phyloP scores from a whole-genome alignment of 2,113 vertebrate genomes.

The Eublepharis macularius region DNA sequence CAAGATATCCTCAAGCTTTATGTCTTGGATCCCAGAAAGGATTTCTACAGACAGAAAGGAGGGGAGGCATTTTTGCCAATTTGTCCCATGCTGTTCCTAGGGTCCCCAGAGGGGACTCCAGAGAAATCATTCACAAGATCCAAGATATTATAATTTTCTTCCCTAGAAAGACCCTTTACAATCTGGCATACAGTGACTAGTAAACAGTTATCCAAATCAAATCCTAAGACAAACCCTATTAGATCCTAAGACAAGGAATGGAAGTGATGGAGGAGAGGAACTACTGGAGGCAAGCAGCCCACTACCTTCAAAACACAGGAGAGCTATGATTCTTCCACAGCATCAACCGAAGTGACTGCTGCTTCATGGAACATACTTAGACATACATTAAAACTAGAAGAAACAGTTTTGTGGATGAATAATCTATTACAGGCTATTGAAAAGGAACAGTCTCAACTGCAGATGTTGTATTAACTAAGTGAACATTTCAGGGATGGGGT shows the following conservation, averaged over 20 bases:
- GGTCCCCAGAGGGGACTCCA: too few species aligned
- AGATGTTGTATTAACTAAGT: not conserved
- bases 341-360: not conserved
- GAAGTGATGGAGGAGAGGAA: conserved; percentile 20
- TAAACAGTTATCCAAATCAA: not conserved
- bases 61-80: too few species aligned
- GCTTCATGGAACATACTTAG: not conserved
- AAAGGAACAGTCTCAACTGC: not conserved
- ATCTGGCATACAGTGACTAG: not conserved
- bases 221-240: conserved; percentile 37
- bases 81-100: too few species aligned
- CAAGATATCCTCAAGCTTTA: not conserved
- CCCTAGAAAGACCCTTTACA: not conserved
- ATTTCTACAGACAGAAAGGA: too few species aligned
- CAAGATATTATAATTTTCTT: not conserved
- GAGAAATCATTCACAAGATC: too few species aligned
- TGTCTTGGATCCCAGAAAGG: not conserved
- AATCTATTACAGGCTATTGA: not conserved
- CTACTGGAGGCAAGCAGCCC: not conserved
- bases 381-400: not conserved
- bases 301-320: not conserved
- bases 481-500: not conserved
- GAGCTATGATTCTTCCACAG: accelerated
- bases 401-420: not conserved
- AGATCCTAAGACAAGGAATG: conserved; percentile 18